These are phyloP conservation scores for Colaptes auratus DNA, from an alignment of 2,113 vertebrate species.

Conservation along the genomic window DNA sequence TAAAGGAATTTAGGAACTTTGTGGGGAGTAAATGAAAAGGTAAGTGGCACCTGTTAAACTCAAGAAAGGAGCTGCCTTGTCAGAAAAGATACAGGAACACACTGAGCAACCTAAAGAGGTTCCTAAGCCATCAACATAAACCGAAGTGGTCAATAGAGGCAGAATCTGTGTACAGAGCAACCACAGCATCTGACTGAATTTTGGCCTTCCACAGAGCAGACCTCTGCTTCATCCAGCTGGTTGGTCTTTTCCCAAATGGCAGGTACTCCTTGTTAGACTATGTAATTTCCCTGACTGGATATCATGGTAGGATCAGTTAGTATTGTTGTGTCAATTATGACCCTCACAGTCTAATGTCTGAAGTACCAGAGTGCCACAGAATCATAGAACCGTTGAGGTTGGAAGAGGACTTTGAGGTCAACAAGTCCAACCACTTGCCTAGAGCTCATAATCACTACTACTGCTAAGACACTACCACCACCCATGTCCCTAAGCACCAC, in stretches of 20 bases:
- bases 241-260: background rate
- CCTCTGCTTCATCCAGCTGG: background rate
- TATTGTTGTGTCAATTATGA: background rate
- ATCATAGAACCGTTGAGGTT: no score
- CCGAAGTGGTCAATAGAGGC: background rate
- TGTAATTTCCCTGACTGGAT: background rate
- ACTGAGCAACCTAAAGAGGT: background rate
- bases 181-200: background rate
- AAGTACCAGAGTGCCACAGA: background rate
- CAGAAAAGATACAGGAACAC: background rate
- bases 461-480: no score
- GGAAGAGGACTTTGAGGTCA: no score
- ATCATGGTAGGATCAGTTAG: background rate
- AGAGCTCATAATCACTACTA: no score
- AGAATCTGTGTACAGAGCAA: background rate
- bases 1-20: slow-evolving; percentile 21
- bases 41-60: background rate
- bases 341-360: background rate
- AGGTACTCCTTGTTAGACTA: background rate
- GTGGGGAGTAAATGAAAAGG: background rate
- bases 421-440: no score
- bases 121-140: background rate
- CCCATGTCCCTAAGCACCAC: no score
- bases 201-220: background rate
- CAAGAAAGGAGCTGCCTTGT: slow-evolving; percentile 14